Evolutionary conservation across 1,140 invertebrate genomes (phyloP).

Genomic region (Lepidotrigona ventralis): DNA sequence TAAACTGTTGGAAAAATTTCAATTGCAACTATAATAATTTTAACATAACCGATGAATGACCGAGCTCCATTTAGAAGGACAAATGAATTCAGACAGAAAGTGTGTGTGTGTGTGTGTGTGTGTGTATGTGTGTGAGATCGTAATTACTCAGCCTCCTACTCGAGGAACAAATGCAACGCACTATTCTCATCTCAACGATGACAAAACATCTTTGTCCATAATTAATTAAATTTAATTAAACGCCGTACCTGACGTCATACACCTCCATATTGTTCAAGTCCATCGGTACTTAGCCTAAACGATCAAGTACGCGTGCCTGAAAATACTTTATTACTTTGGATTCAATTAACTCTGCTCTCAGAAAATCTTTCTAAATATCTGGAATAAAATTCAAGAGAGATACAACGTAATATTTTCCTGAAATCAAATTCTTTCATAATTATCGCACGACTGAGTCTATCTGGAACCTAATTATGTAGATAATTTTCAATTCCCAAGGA

Average conservation of each 20-base stretch:
- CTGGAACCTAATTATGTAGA: no score
- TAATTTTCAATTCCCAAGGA: no score
- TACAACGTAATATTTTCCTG: no score
- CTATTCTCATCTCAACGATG: background rate
- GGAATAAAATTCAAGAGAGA: no score
- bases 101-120: no score
- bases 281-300: background rate
- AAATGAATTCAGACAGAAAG: background rate
- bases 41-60: background rate
- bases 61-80: background rate
- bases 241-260: background rate
- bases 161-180: background rate
- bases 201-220: background rate
- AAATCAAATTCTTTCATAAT: no score
- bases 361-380: background rate
- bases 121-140: no score
- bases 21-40: background rate
- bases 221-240: conserved; percentile 6
- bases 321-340: background rate
- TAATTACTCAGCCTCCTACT: background rate
- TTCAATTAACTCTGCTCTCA: background rate
- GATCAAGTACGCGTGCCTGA: background rate
- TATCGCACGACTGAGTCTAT: no score
- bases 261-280: background rate
- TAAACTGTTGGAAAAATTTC: background rate